These are phyloP conservation scores for Ornithoptera alexandrae DNA, from an alignment of 2,888 invertebrate genomes.

Conservation along the genomic window DNA sequence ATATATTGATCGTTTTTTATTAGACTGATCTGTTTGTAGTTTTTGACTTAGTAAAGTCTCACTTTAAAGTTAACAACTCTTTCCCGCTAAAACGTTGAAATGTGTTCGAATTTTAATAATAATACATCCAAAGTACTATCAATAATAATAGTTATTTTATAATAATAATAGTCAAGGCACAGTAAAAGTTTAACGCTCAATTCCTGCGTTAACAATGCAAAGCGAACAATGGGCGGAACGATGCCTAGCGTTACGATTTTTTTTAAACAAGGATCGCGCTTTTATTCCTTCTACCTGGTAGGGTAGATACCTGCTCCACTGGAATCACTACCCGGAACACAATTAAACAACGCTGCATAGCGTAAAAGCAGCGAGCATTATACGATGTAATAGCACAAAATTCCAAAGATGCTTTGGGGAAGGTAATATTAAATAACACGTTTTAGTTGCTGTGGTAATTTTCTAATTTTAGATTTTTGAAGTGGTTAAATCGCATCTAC, in stretches of 20 bases:
- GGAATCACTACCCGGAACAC: constrained; percentile 70
- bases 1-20: too few relatives aligned
- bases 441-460: not conserved
- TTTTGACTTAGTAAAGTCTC: too few relatives aligned
- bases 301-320: constrained; percentile 61
- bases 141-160: constrained; percentile 2
- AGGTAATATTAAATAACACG: not conserved
- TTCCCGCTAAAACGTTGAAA: too few relatives aligned
- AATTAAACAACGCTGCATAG: constrained; percentile 66
- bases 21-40: too few relatives aligned
- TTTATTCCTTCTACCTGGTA: constrained; percentile 62
- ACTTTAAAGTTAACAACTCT: too few relatives aligned
- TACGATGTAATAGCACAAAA: constrained; percentile 46
- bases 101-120: too few relatives aligned
- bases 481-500: not conserved
- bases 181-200: constrained; percentile 8
- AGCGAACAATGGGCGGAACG: constrained; percentile 38
- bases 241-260: constrained; percentile 46
- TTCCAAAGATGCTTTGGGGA: constrained; percentile 8
- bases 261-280: constrained; percentile 50
- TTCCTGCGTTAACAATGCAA: constrained; percentile 46
- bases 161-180: not conserved
- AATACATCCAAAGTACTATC: not conserved
- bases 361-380: constrained; percentile 47
- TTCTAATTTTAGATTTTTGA: not conserved